These are phyloP conservation scores for Aphelenchoides besseyi DNA, from an alignment of 1,140 invertebrate species.

Conservation along the genomic window DNA sequence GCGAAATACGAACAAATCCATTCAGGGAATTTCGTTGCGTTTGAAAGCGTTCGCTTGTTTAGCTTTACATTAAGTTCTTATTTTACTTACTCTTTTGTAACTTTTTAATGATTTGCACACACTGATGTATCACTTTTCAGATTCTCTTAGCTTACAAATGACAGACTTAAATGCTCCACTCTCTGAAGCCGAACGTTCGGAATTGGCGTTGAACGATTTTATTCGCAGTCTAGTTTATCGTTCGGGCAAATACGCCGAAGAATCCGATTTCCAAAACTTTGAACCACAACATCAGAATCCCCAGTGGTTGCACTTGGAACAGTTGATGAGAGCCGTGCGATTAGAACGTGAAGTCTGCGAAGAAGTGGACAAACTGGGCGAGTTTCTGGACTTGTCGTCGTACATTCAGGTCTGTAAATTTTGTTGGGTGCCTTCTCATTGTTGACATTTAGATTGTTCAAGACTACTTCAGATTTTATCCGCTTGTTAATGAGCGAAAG, in stretches of 20 bases:
- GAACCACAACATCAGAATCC: neutral
- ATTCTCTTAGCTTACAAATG: too few species aligned
- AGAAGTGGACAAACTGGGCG: neutral
- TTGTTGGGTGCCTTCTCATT: neutral
- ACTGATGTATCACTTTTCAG: too few species aligned
- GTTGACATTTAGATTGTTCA: constrained; percentile 2
- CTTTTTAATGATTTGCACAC: too few species aligned
- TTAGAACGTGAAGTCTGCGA: neutral
- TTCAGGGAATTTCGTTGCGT: too few species aligned
- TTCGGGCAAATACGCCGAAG: neutral
- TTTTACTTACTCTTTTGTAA: too few species aligned
- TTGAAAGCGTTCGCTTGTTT: too few species aligned
- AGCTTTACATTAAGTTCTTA: too few species aligned
- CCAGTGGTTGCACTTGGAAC: neutral
- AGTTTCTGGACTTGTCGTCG: neutral
- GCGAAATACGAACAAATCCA: too few species aligned
- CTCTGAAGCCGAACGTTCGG: neutral
- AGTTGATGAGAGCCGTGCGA: neutral
- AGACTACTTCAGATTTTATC: neutral
- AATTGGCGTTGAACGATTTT: neutral
- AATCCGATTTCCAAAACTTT: neutral
- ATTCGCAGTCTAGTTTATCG: neutral
- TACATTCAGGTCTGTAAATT: neutral
- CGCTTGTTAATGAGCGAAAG: neutral
- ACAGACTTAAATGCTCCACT: neutral